phyloP scores from a whole-genome alignment of 1,140 invertebrate genomes.

The Eulimnadia texana region DNA sequence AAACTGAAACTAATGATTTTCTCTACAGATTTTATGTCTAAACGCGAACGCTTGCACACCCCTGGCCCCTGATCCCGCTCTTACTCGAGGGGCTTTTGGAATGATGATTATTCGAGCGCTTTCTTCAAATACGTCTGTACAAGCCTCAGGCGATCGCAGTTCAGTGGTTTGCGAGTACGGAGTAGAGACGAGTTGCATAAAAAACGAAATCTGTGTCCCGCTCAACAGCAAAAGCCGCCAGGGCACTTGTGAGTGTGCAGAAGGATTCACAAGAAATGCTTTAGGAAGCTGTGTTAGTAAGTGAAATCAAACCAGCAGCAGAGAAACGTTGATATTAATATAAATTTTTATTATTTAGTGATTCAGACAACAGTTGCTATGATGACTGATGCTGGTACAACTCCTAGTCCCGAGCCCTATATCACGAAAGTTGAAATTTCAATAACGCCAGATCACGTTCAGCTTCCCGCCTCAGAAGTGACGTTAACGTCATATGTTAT shows the following conservation, averaged over 20 bases:
- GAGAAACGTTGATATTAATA: background rate
- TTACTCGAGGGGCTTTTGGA: background rate
- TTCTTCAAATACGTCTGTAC: background rate
- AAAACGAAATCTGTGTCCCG: constrained; percentile 27
- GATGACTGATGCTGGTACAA: constrained; percentile 29
- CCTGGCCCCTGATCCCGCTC: constrained; percentile 23
- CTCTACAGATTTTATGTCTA: background rate
- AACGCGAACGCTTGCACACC: constrained; percentile 4
- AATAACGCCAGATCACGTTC: constrained; percentile 50
- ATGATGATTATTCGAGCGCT: constrained; percentile 7
- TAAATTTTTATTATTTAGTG: background rate
- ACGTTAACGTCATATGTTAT: constrained; percentile 63
- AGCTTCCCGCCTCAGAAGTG: constrained; percentile 57
- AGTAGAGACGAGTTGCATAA: constrained; percentile 22
- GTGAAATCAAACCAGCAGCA: constrained; percentile 5
- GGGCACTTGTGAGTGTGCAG: constrained; percentile 51
- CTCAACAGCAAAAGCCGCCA: constrained; percentile 28
- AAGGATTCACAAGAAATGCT: constrained; percentile 38
- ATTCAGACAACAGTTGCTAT: constrained; percentile 23
- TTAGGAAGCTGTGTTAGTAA: constrained; percentile 26
- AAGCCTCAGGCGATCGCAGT: background rate
- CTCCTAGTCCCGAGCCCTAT: constrained; percentile 27
- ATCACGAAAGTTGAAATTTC: constrained; percentile 55
- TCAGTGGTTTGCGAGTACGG: constrained; percentile 26
- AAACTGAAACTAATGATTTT: background rate